Base-by-base conservation (phyloP, 2,797 vertebrate species). In the Sus cebifrons region DNA sequence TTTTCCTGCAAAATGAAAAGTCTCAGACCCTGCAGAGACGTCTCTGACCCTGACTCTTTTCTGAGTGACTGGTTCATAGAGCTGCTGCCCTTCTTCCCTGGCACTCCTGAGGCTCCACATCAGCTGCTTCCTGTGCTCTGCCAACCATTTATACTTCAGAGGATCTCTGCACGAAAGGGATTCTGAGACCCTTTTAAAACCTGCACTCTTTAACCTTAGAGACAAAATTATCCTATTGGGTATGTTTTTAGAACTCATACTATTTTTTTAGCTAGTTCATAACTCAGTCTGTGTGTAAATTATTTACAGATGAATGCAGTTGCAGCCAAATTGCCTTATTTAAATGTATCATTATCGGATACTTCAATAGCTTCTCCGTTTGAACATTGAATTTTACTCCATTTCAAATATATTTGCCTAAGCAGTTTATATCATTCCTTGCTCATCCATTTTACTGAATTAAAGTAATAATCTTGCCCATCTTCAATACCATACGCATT, bases 281-380 rank as follows among this genome's bases (percentile, higher is more conserved):
- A 65, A 95, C 88, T 97, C 54, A 73, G 73, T 96, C 95, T 95
- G 1, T 91, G 52, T 93, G 96, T 98, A 97, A 98, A 98, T 98
- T 98, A 98, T 98, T 98, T 98, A 98, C 93, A 97, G 86, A 91
- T 97, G 96, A 97, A 95, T 98, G 88, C 82, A 96, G 94, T 92
- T 98, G 97, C 89, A 95, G 96, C 96, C 95, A 98, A 92, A 98
- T 97, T 97, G 73, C 84, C 96, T 98, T 98, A 98, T 98, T 98
- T 98, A 98, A 98, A 97, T 98, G 92, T 95, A 91, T 93, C 94
- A 94, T 98, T 98, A 98, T 95, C 97, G 97, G 98, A 98, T 95
- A 98, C 82, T 93, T 98, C 86, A 96, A 23, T 86, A 94, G 81
- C 88, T 97, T 98, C 95, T 97, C 92, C 94, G 96, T 96, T 98